phyloP scores from a whole-genome alignment of 2,888 invertebrate genomes.

The Deilephila elpenor region DNA sequence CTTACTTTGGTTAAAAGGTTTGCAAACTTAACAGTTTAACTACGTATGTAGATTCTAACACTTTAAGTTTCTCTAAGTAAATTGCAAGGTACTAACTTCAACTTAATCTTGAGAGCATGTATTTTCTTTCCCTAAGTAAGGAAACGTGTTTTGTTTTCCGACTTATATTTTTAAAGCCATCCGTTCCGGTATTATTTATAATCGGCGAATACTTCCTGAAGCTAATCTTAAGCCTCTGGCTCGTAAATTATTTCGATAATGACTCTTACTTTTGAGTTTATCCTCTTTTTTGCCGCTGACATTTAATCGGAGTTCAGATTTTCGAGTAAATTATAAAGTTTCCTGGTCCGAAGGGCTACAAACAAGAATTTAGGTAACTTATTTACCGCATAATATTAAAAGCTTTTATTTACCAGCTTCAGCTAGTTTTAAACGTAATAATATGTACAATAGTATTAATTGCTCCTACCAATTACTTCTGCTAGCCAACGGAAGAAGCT shows the following conservation, averaged over 20 bases:
- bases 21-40: neutral
- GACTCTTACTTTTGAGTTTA: conserved; percentile 24
- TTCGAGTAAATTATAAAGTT: neutral
- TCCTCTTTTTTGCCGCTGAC: neutral
- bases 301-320: conserved; percentile 5
- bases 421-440: neutral
- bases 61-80: neutral
- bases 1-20: neutral
- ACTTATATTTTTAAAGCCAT: neutral
- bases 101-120: neutral
- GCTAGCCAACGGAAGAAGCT: too few species aligned
- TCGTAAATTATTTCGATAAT: conserved; percentile 22
- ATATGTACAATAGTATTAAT: too few species aligned
- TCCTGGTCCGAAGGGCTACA: neutral
- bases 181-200: conserved; percentile 17
- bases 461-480: too few species aligned
- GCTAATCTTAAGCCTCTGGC: neutral
- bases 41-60: conserved; percentile 5
- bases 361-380: neutral
- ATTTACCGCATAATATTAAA: too few species aligned
- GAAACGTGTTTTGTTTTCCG: neutral
- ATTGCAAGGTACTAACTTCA: neutral
- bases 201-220: neutral
- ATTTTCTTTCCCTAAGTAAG: neutral
- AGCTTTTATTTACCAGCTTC: neutral